Base-by-base conservation (phyloP, 2,888 invertebrate genomes). In the Nematopogon swammerdamellus region DNA sequence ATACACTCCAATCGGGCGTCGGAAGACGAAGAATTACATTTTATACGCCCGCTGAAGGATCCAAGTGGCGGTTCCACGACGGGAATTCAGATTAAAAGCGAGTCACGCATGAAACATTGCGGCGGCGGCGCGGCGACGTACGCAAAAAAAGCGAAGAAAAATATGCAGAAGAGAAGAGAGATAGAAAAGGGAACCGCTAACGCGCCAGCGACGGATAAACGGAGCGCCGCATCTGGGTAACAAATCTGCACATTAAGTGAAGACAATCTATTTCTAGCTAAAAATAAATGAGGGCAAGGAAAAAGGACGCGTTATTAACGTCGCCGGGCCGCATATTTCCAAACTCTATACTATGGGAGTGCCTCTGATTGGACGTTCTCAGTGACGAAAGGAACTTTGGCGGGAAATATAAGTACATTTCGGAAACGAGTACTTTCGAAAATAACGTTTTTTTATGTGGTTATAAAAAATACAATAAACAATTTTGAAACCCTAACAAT, bases 241-340 rank as follows among this genome's bases (percentile, higher is more conserved):
- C 36, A 36, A 36, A 36, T 36, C 36, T 36, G 36, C 36, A 36
- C 36, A 36, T 36, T 36, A 36, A 36, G 36, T 14, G 36, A 36
- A 36, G 36, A 36, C 36, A 44, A 44, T 45, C 53, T 50, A 51
- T 53, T 53, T 53, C 53, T 55, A 55, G 48, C 18, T 17, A 17
- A 52, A 56, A 58, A 57, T 52, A 56, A 56, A 58, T 55, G 50
- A 51, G 50, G 49, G 44, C 51, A 50, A 47, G 44, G 52, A 46
- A 53, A 53, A 54, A 55, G 55, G 53, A 53, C 53, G 46, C 48
- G 50, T 52, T 57, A 56, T 58, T 59, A 54, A 51, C 51, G 54
- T 54, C 49, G 30, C 5, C 25, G 25, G 5, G 25, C 25, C 25
- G 10, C 25, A 4, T n/a, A n/a, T n/a, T n/a, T n/a, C n/a, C n/a